phyloP scores from a whole-genome alignment of 1,140 invertebrate species.

The Campoletis sonorensis region DNA sequence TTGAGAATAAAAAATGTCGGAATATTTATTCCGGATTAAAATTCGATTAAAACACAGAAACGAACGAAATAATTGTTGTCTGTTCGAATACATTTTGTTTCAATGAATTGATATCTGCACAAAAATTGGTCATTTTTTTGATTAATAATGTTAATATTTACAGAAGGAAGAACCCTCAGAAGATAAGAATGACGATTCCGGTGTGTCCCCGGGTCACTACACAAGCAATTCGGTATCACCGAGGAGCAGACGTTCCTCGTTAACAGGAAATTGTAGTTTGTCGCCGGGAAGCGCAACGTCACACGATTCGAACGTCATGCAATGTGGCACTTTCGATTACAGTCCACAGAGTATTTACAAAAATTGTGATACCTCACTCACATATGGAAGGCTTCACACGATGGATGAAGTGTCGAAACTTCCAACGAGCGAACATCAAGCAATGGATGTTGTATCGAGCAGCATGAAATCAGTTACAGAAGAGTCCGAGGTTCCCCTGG shows the following conservation, averaged over 20 bases:
- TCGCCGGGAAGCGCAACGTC: slow-evolving; percentile 58
- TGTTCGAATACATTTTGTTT: no score
- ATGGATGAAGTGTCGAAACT: slow-evolving; percentile 35
- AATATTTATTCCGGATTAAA: slow-evolving; percentile 10
- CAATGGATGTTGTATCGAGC: slow-evolving; percentile 47
- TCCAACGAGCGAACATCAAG: slow-evolving; percentile 24
- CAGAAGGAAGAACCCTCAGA: slow-evolving; percentile 59
- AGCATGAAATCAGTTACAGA: slow-evolving; percentile 37
- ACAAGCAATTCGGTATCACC: slow-evolving; percentile 60
- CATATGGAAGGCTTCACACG: slow-evolving; percentile 9
- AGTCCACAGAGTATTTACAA: slow-evolving; percentile 54
- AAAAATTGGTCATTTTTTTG: no score
- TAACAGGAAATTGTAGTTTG: slow-evolving; percentile 50
- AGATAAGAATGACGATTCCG: slow-evolving; percentile 62
- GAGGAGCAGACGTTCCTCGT: slow-evolving; percentile 56
- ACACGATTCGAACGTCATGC: slow-evolving; percentile 52
- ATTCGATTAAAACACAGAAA: no score
- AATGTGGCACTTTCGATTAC: slow-evolving; percentile 47
- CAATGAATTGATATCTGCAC: no score
- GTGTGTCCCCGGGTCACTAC: slow-evolving; percentile 60
- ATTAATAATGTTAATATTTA: background rate
- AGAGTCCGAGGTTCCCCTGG: background rate
- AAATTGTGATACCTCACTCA: slow-evolving; percentile 39
- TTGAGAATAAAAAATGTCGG: no score
- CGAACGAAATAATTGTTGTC: no score